phyloP scores from a whole-genome alignment of 2,797 vertebrate genomes.

The Crenichthys baileyi region DNA sequence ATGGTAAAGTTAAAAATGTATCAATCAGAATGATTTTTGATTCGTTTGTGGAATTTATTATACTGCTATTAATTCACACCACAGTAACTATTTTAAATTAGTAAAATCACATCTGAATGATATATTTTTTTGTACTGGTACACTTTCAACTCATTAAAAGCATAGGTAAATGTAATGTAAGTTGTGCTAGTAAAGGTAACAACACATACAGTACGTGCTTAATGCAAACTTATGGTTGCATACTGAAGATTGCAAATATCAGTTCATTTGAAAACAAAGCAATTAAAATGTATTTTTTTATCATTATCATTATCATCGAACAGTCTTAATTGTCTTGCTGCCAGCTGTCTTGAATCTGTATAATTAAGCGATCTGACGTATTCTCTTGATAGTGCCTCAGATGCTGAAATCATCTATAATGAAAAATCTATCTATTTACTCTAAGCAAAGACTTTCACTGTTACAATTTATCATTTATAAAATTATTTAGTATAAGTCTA shows the following conservation, averaged over 20 bases:
- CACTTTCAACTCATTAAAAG: neutral
- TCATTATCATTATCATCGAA: slow-evolving; percentile 85
- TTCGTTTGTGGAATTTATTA: neutral
- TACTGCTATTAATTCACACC: neutral
- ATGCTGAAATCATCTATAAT: slow-evolving; percentile 59
- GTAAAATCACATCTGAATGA: neutral
- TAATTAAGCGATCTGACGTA: slow-evolving; percentile 85
- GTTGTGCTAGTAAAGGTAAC: neutral
- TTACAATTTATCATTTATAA: slow-evolving; percentile 34
- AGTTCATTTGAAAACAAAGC: slow-evolving; percentile 78
- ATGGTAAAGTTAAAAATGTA: neutral
- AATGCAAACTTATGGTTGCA: slow-evolving; percentile 32
- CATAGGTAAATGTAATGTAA: neutral
- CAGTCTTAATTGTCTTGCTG: slow-evolving; percentile 83
- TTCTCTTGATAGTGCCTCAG: slow-evolving; percentile 74
- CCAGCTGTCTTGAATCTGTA: slow-evolving; percentile 83
- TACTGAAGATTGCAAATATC: slow-evolving; percentile 44
- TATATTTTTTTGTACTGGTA: neutral
- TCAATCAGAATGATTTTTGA: neutral
- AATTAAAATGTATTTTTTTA: slow-evolving; percentile 79
- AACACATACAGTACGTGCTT: slow-evolving; percentile 7
- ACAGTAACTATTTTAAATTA: neutral
- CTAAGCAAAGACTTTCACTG: slow-evolving; percentile 43
- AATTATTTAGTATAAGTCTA: slow-evolving; percentile 12
- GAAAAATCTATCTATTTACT: slow-evolving; percentile 51